Percentiles rank a stretch among this genome's conserved stretches.
phyloP scores from a whole-genome alignment of 1,140 invertebrate species.

The Saccostrea glomerata region DNA sequence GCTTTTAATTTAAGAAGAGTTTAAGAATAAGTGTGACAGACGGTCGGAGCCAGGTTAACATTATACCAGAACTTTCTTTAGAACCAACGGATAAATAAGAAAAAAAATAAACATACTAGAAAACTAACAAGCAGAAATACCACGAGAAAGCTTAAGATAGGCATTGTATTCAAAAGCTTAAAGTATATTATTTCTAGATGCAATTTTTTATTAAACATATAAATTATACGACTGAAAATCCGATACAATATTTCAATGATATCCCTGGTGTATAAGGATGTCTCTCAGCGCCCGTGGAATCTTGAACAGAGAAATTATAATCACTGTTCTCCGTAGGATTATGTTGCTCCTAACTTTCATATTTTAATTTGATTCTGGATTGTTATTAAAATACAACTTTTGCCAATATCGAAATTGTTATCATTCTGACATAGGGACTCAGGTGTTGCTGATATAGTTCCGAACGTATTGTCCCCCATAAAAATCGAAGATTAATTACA shows the following conservation, averaged over 20 bases:
- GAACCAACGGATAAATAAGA: no score
- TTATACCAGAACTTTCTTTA: no score
- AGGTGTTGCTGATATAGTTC: background rate
- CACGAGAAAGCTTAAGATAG: no score
- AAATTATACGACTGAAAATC: background rate
- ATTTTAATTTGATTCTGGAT: constrained; percentile 34
- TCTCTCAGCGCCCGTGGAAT: background rate
- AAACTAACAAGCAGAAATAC: no score
- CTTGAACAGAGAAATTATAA: background rate
- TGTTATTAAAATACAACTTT: constrained; percentile 35
- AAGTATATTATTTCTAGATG: no score
- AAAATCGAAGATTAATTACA: constrained; percentile 35
- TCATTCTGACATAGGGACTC: background rate
- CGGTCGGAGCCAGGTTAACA: no score
- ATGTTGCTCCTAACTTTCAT: background rate
- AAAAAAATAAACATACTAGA: no score
- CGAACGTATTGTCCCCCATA: background rate
- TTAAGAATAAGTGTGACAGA: no score
- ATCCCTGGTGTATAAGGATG: background rate
- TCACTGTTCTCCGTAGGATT: background rate
- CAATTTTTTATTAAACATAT: no score
- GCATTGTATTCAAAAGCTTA: no score
- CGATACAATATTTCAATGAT: background rate
- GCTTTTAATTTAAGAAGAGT: no score
- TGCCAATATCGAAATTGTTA: constrained; percentile 24